Percentiles rank a stretch among this genome's conserved stretches.
Conservation (phyloP, 2,888 invertebrate species). For the Aporophyla nigra region DNA sequence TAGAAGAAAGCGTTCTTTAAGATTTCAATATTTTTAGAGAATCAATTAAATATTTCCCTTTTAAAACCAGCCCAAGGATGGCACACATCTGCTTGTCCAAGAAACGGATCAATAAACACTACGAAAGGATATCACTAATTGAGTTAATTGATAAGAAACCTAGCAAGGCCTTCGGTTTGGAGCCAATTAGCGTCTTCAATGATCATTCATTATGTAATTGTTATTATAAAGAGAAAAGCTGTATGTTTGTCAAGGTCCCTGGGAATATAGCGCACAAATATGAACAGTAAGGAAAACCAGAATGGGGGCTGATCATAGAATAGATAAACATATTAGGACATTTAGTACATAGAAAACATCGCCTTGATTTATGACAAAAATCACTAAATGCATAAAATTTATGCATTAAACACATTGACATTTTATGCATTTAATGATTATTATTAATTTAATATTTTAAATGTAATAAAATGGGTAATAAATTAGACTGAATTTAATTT, state of each 20-base stretch:
- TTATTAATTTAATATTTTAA: neutral
- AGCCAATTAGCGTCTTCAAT: conserved; percentile 34
- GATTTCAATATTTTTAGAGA: no score
- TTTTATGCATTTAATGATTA: neutral
- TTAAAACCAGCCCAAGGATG: conserved; percentile 17
- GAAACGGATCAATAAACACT: conserved; percentile 28
- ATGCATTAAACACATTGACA: neutral
- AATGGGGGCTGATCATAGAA: neutral
- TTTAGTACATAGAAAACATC: neutral
- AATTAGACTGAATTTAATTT: neutral
- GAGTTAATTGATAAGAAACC: conserved; percentile 63
- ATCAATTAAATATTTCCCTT: neutral
- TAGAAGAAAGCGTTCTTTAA: no score
- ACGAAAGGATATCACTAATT: conserved; percentile 48
- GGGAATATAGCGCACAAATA: no score
- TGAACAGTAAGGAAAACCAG: neutral
- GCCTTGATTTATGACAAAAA: neutral
- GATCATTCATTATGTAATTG: conserved; percentile 36
- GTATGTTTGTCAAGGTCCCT: conserved; percentile 35
- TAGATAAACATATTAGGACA: no score
- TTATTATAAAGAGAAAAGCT: conserved; percentile 44
- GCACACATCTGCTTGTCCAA: conserved; percentile 19
- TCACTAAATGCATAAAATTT: no score
- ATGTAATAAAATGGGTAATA: neutral
- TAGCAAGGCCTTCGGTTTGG: conserved; percentile 39